These are phyloP conservation scores for Oenanthe oenanthe DNA, from an alignment of 2,113 vertebrate genomes.

Conservation along the genomic window DNA sequence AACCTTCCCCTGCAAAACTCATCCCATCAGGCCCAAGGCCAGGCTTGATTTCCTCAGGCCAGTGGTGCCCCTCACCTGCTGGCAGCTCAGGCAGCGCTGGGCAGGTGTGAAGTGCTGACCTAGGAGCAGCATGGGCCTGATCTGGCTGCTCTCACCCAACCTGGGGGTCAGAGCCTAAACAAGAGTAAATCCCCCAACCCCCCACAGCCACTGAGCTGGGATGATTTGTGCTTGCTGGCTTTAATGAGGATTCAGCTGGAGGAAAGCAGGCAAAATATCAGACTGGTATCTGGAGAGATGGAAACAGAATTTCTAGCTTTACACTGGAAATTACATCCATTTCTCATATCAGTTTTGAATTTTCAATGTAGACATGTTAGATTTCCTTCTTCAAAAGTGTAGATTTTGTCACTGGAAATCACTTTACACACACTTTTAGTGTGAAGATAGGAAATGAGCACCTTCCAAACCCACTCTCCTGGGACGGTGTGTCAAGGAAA, in stretches of 20 bases:
- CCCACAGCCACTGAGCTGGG: fast-evolving
- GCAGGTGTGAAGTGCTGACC: not conserved
- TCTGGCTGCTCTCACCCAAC: not conserved
- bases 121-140: fast-evolving
- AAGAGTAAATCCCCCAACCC: not conserved
- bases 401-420: not conserved
- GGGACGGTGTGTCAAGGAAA: not conserved
- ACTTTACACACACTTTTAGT: not conserved
- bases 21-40: fast-evolving
- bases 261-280: not conserved
- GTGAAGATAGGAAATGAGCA: not conserved
- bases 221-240: fast-evolving
- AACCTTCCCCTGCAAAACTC: fast-evolving
- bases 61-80: not conserved
- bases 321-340: not conserved
- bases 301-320: not conserved
- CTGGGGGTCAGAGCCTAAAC: not conserved
- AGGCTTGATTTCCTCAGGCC: not conserved
- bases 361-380: not conserved
- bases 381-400: not conserved
- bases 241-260: not conserved
- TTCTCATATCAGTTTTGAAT: not conserved
- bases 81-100: fast-evolving
- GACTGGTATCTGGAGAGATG: not conserved
- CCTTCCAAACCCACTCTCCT: not conserved